A percentile compares a stretch with the other conserved stretches of the same genome.
Evolutionary conservation across 2,888 invertebrate genomes (phyloP).

Genomic region (Pyrrhia umbra): DNA sequence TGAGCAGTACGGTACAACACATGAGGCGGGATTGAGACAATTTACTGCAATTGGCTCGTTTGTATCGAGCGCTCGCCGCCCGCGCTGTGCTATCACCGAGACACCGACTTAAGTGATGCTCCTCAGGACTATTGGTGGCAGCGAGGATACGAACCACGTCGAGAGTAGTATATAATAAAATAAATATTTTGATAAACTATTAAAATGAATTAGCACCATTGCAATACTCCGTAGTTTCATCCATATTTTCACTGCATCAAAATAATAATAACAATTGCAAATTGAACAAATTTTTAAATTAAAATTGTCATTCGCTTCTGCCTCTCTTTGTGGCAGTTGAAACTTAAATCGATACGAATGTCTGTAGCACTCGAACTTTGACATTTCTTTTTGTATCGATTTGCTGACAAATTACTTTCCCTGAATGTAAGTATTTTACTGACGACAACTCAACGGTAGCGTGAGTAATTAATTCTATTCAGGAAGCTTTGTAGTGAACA

Average conservation of each 20-base stretch:
- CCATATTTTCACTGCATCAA: too few species aligned
- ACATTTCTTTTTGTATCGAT: constrained; percentile 34
- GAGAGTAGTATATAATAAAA: not conserved
- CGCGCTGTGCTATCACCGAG: too few species aligned
- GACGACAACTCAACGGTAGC: not conserved
- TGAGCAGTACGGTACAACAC: not conserved
- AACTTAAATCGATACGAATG: constrained; percentile 15
- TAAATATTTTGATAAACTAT: too few species aligned
- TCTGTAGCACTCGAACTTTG: not conserved
- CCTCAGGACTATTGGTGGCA: not conserved
- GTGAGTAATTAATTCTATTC: not conserved
- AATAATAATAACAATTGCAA: too few species aligned
- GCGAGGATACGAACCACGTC: not conserved
- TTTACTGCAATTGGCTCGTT: constrained; percentile 32
- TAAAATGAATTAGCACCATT: too few species aligned
- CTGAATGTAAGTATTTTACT: constrained; percentile 9
- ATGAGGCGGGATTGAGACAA: constrained; percentile 4
- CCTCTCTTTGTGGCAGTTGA: not conserved
- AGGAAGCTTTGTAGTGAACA: too few species aligned
- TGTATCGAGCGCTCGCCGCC: constrained; percentile 16
- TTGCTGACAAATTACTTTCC: constrained; percentile 22
- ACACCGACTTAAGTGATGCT: constrained; percentile 5
- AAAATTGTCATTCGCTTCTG: not conserved
- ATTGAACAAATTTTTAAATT: not conserved
- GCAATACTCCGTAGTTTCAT: too few species aligned